Evolutionary conservation across 2,888 invertebrate species (phyloP), one percentile per base, ranked within the genome.

Genomic region (Clistopyga incitator): DNA sequence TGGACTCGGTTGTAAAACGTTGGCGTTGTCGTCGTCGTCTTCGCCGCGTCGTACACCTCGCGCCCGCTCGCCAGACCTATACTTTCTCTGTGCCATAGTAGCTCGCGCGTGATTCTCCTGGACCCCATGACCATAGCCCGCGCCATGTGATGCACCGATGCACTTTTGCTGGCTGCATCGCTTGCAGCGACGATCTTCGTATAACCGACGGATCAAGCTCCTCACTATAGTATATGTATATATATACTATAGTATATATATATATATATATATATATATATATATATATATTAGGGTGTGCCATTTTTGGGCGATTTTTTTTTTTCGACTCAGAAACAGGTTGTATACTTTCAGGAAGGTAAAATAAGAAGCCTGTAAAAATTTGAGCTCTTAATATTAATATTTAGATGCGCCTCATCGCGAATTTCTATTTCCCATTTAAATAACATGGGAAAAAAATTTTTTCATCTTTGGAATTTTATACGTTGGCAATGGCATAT

Each of bases 1-100:
- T 70, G 88, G 88, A 80, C 85, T 87, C 68, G 88, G 88, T 89
- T 91, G 89, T 90, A 91, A 89, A 90, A 89, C 88, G 89, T 90
- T 87, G 87, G 34, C 61, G 76, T 72, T 59, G 79, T 72, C 59
- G 59, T 82, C 75, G 61, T 74, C 64, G 89, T 90, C 88, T 87
- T 56, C 61, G 83, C 76, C 47, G 47, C 65, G 45, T 74, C 64
- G 64, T 29, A 15, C 59, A 54, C 71, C 71, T 61, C 59, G 76
- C 50, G 47, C 72, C 59, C 47, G 67, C 56, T n/a, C 34, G 13
- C n/a, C 50, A 42, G 34, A 20, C 34, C 23, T 3, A 34, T 34
- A 34, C 34, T 38, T 76, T 50, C 65, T 23, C 75, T 8, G 45
- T 61, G 64, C 76, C 20, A 65, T 18, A n/a, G 50, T 25, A 70